phyloP scores from a whole-genome alignment of 1,140 invertebrate genomes.

The Drosophila orena region DNA sequence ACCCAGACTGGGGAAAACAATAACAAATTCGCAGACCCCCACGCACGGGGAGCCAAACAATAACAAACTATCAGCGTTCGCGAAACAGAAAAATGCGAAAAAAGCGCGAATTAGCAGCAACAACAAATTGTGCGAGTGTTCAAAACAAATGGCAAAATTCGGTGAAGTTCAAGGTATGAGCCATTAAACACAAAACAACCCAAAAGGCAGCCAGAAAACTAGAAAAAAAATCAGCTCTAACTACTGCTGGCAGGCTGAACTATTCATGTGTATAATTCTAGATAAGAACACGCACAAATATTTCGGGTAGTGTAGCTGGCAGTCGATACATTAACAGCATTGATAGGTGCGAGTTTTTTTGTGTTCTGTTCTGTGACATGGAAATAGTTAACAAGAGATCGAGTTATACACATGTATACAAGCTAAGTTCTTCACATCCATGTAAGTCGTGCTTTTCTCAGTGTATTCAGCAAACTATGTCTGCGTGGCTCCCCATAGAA shows the following conservation, averaged over 20 bases:
- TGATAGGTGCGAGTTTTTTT: neutral
- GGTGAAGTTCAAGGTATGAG: conserved; percentile 84
- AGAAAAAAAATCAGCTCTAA: conserved; percentile 37
- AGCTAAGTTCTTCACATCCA: too few species aligned
- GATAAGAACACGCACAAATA: conserved; percentile 31
- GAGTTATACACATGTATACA: too few species aligned
- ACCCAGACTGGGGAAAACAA: conserved; percentile 19
- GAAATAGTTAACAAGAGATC: too few species aligned
- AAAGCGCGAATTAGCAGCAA: conserved; percentile 40
- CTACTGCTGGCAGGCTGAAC: conserved; percentile 23
- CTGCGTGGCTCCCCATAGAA: too few species aligned
- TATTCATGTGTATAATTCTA: conserved; percentile 8
- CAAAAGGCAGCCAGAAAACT: conserved; percentile 25
- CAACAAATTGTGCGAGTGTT: conserved; percentile 59
- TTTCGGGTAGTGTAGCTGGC: conserved; percentile 1
- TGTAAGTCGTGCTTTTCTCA: neutral
- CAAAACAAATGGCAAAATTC: conserved; percentile 84
- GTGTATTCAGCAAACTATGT: neutral
- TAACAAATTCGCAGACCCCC: conserved; percentile 55
- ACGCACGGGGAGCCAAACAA: conserved; percentile 30
- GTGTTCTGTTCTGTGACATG: too few species aligned
- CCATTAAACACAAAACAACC: conserved; percentile 60
- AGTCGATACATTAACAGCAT: neutral
- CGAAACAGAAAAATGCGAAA: conserved; percentile 57
- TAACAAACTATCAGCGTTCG: conserved; percentile 65